Conservation (phyloP, 2,888 invertebrate species). For the Bombylius discolor region DNA sequence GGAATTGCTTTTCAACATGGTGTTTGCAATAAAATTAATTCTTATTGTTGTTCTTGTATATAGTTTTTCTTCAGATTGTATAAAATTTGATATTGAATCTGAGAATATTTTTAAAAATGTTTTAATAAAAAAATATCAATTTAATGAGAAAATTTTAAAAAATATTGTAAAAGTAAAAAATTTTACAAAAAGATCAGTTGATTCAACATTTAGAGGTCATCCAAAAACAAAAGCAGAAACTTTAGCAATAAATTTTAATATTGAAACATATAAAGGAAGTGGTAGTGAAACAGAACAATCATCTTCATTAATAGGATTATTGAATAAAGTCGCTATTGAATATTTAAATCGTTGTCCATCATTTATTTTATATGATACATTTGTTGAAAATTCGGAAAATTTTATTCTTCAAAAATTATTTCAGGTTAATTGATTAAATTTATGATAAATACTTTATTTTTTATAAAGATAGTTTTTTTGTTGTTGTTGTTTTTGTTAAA, state of each 20-base stretch:
- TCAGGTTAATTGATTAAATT: constrained; percentile 18
- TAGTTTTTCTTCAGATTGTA: too few species aligned
- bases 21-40: too few species aligned
- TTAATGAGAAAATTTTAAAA: too few species aligned
- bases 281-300: constrained; percentile 37
- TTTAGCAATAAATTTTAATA: constrained; percentile 41
- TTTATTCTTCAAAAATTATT: constrained; percentile 46
- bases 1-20: too few species aligned
- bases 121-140: too few species aligned
- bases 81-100: too few species aligned
- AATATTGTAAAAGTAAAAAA: background rate
- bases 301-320: constrained; percentile 45
- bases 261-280: constrained; percentile 22
- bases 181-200: constrained; percentile 34
- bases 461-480: too few species aligned
- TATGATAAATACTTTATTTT: too few species aligned
- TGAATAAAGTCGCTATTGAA: constrained; percentile 45
- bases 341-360: constrained; percentile 53
- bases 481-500: too few species aligned
- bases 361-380: constrained; percentile 51
- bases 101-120: too few species aligned
- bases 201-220: constrained; percentile 43
- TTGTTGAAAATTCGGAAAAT: constrained; percentile 43
- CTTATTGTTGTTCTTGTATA: too few species aligned
- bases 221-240: constrained; percentile 45